Evolutionary conservation across 2,888 invertebrate species (phyloP), one percentile per base, ranked within the genome.

Genomic region (Brachypalpus laphriformis): DNA sequence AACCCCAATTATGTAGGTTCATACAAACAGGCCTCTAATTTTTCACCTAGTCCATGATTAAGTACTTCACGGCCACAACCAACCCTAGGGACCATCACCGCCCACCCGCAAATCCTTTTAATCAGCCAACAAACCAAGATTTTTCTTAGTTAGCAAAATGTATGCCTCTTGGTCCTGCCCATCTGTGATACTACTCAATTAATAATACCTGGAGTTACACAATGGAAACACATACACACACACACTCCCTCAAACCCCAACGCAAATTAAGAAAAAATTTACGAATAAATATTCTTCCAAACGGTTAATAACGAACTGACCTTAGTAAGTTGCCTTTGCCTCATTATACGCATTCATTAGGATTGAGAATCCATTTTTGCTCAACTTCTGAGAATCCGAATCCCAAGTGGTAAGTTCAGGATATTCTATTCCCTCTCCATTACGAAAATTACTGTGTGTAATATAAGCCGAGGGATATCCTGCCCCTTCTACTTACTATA

Each of bases 341-440:
- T 49, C 65, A 51, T 59, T 59, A 66, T 72, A 45, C 31, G 9
- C 14, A 72, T 45, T 72, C 34, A 80, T 59, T 57, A 65, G 40
- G 40, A 72, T 59, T 18, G 65, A 72, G 66, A 7, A 34, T 9
- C 20, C 2, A 7, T 20, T 20, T 56, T 31, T 18, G 14, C 18
- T 56, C 11, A 0, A 16, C 31, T 40, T 25, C 28, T 28, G n/a
- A 16, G 34, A 80, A 51, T 42, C 51, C 0, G 18, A 59, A 34
- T 59, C 74, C 45, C 66, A 74, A 75, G 54, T 56, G 59, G 61
- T 37, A 68, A 20, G 59, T 61, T 61, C 59, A 37, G 63, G 65
- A 76, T 59, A 65, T 76, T 37, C 65, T 57, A 45, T 51, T 65
- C 57, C 42, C n/a, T 45, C 22, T 57, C 49, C 76, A 71, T 82